Base-by-base conservation (phyloP, 2,797 vertebrate species). In the Phrynocephalus guinanensis region DNA sequence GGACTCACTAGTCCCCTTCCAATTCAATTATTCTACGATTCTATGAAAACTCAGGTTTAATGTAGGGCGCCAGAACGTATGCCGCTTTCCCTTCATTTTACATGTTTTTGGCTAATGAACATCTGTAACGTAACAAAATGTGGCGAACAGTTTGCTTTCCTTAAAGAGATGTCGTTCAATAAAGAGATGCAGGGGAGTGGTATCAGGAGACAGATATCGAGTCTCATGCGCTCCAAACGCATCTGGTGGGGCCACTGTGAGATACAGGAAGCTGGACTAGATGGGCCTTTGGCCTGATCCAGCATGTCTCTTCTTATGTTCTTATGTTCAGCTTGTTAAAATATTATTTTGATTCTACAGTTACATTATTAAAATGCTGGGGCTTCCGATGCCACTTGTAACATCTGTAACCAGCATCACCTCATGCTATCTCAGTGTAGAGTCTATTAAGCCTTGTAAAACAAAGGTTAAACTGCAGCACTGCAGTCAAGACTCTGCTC, bases 21-120 rank as follows among this genome's bases (percentile, higher is more conserved):
- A 44, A 44, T 44, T 44, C 38, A 44, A 44, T 44, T 44, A 44
- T 44, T 44, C 38, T 44, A 44, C 38, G 38, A 44, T 44, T 44
- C 38, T 44, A 44, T 44, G 38, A 44, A 44, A 88, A 84, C 24
- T 50, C 72, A n/a, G 22, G 56, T 13, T 84, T 88, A 79, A 52
- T 66, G 15, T 60, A 88, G 33, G 48, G 7, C n/a, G 48, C 48
- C 44, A 82, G 30, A 68, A 82, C 26, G 48, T 11, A 22, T 79
- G 76, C 63, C 81, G 33, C 52, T 88, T 82, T 20, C 66, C 83
- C 3, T 75, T 38, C 6, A 38, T 28, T 72, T 67, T 38, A 52
- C 63, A 77, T 67, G 76, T 67, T 76, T 56, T 88, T 88, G 48
- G 50, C 79, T 82, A 82, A 85, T 24, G 7, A 68, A 60, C 30